Base-by-base conservation (phyloP, 2,113 vertebrate genomes). In the Peucedramus taeniatus region DNA sequence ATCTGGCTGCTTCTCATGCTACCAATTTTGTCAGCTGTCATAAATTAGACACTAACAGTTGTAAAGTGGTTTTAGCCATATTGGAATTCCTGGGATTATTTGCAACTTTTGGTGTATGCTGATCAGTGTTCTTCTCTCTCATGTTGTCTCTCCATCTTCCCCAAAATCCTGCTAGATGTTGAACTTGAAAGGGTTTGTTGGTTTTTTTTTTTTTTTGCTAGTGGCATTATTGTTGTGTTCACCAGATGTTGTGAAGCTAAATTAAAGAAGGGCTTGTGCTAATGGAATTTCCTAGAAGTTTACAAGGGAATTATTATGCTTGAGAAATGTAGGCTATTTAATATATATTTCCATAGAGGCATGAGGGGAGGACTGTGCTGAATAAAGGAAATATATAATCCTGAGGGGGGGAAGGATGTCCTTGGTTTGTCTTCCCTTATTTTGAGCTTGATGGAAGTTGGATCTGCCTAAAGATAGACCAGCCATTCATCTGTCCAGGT, bases 201-300 rank as follows among this genome's bases (percentile, higher is more conserved):
- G 8, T 21, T 61, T 80, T 50, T 81, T 65, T 31, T 45, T 77
- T 66, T 76, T 84, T 76, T 35, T 77, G 24, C 9, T 11, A 70
- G 60, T 28, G 56, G 50, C 79, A 21, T 18, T 68, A 18, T 63
- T 92, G 85, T 92, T 90, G 72, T 94, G 86, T 90, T 96, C 92
- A 84, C 85, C 93, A 96, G 94, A 94, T 95, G 94, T 87, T 89
- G 80, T 82, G 93, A 84, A 57, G 74, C 72, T 89, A 83, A 97
- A 96, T 93, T 96, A 83, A 88, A 86, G 71, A 44, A 72, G 28
- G 57, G 26, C 44, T 66, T 71, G 60, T 93, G 45, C 90, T 96
- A 94, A 94, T 96, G 76, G 83, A 96, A 96, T 95, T 95, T 95
- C 80, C 77, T 93, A 90, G 37, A 89, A 83, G 72, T 81, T 81